These are phyloP conservation scores for Apodemus sylvaticus DNA, from an alignment of 2,113 vertebrate genomes.

Conservation along the genomic window DNA sequence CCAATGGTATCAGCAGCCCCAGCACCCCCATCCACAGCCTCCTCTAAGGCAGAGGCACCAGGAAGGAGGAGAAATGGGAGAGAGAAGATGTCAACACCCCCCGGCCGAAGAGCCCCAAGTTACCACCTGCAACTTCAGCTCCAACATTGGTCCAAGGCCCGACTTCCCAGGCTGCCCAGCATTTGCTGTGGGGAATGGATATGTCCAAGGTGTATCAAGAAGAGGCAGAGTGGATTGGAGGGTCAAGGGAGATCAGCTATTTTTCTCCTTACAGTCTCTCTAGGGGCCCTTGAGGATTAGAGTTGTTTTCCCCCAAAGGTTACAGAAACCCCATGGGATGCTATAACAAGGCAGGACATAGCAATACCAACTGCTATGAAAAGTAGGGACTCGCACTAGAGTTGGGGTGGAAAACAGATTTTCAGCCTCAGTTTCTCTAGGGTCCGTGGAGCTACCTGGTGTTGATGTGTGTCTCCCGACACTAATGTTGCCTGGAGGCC, in stretches of 20 bases:
- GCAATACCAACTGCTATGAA: not conserved
- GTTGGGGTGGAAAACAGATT: not conserved
- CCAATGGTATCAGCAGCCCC: not conserved
- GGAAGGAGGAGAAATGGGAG: not conserved
- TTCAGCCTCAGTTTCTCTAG: constrained; percentile 78
- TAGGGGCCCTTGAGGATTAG: not conserved
- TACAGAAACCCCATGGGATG: not conserved
- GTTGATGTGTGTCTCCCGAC: constrained; percentile 72
- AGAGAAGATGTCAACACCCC: not conserved
- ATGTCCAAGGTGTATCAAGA: fast-evolving
- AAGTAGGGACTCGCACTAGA: not conserved
- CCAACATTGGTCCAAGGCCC: not conserved
- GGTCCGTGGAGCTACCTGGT: constrained; percentile 47
- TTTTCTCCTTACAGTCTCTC: not conserved
- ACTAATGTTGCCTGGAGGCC: not conserved
- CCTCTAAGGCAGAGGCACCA: constrained; percentile 58
- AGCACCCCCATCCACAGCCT: not conserved
- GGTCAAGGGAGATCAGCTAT: not conserved
- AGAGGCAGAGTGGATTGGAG: not conserved
- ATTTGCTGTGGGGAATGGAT: not conserved
- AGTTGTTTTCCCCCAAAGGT: not conserved
- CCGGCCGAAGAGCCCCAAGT: not conserved
- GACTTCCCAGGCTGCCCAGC: not conserved
- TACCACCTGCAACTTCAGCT: not conserved
- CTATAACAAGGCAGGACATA: fast-evolving